These are phyloP conservation scores for Rhabdornis inornatus DNA, from an alignment of 2,113 vertebrate species.

Conservation along the genomic window DNA sequence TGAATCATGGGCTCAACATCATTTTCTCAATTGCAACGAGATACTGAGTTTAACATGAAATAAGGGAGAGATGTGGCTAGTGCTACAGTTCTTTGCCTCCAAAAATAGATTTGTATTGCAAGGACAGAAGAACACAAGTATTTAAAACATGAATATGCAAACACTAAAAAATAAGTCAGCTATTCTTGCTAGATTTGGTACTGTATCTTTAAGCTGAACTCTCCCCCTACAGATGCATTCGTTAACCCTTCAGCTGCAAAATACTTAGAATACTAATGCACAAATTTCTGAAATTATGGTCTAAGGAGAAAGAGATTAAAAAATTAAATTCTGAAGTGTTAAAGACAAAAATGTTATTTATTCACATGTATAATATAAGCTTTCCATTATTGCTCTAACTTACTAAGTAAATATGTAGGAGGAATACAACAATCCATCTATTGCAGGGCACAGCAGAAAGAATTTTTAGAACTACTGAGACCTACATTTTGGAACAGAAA, in stretches of 20 bases:
- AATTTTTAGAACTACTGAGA: not conserved
- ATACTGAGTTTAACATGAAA: not conserved
- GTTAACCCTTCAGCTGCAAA: not conserved
- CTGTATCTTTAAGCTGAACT: not conserved
- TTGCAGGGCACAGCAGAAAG: not conserved
- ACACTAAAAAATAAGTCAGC: not conserved
- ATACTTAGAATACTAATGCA: not conserved
- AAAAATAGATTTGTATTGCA: not conserved
- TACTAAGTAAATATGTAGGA: not conserved
- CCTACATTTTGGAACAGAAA: not conserved
- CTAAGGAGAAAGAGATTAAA: not conserved
- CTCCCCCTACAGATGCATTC: not conserved
- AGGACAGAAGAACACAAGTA: not conserved
- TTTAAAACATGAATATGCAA: not conserved
- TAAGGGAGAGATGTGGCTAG: not conserved
- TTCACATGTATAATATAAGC: accelerated
- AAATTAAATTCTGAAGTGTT: not conserved
- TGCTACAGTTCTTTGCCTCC: not conserved
- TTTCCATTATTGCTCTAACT: not conserved
- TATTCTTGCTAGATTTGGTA: not conserved
- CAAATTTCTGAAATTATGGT: not conserved
- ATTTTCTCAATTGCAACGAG: not conserved
- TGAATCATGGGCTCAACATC: not conserved
- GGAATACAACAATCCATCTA: not conserved
- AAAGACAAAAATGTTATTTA: not conserved